A percentile compares a stretch with the other conserved stretches of the same genome.
phyloP scores from a whole-genome alignment of 2,888 invertebrate species.

The Nebria brevicollis region DNA sequence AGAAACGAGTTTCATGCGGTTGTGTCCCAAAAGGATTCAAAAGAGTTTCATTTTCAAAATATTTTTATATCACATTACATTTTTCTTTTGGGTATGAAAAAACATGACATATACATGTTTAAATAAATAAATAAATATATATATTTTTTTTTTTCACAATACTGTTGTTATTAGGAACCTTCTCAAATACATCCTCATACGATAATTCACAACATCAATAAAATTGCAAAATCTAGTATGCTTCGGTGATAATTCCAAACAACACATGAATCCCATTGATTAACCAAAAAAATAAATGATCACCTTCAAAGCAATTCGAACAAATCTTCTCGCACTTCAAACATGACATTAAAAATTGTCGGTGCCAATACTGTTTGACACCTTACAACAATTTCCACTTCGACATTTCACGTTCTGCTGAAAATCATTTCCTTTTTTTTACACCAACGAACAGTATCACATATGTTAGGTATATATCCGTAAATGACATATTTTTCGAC shows the following conservation, averaged over 20 bases:
- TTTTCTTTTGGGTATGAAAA: neutral
- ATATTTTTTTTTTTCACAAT: too few relatives aligned
- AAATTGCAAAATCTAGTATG: too few relatives aligned
- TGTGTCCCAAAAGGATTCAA: neutral
- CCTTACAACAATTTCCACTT: neutral
- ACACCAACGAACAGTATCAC: neutral
- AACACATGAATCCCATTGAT: neutral
- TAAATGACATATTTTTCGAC: neutral
- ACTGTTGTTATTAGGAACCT: too few relatives aligned
- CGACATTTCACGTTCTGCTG: neutral
- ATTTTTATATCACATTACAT: neutral
- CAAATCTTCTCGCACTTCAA: neutral
- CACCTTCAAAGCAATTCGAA: neutral
- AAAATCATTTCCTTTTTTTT: neutral
- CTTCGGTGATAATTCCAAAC: neutral
- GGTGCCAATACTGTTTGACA: neutral
- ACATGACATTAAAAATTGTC: neutral
- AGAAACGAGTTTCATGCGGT: slow-evolving; percentile 29
- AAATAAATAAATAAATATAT: too few relatives aligned
- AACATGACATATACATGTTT: neutral
- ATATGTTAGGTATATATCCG: neutral
- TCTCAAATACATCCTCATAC: too few relatives aligned
- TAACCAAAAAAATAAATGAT: neutral
- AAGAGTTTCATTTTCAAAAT: neutral
- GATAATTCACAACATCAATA: too few relatives aligned